phyloP scores from a whole-genome alignment of 2,888 invertebrate genomes.

The Drosophila antonietae region DNA sequence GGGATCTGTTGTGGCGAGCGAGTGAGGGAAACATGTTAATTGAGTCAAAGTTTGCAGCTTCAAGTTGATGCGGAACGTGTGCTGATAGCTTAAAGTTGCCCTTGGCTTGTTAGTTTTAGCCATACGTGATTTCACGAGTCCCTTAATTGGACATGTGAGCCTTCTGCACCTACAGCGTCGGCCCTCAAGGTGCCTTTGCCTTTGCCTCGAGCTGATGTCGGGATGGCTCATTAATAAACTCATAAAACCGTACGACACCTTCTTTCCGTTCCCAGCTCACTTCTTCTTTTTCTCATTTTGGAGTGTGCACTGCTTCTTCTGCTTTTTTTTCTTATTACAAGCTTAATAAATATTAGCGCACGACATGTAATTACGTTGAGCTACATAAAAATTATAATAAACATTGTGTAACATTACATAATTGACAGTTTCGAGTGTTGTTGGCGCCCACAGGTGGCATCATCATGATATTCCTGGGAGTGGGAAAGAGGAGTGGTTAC shows the following conservation, averaged over 20 bases:
- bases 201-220: constrained; percentile 22
- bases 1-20: constrained; percentile 6
- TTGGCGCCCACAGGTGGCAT: constrained; percentile 55
- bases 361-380: constrained; percentile 69
- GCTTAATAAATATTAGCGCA: constrained; percentile 73
- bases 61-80: constrained; percentile 65
- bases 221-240: constrained; percentile 70
- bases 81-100: constrained; percentile 68
- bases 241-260: constrained; percentile 68
- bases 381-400: constrained; percentile 75
- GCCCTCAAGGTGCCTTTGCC: constrained; percentile 44
- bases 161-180: constrained; percentile 13
- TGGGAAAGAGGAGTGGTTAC: neutral
- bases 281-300: neutral
- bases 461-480: constrained; percentile 10
- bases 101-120: constrained; percentile 57
- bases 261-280: constrained; percentile 10
- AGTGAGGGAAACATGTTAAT: constrained; percentile 62
- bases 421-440: constrained; percentile 75
- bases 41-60: constrained; percentile 69
- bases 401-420: constrained; percentile 76
- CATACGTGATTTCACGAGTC: constrained; percentile 63
- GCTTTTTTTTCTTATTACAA: constrained; percentile 57
- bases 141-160: constrained; percentile 71
- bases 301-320: neutral